Conservation (phyloP, 2,113 vertebrate genomes). For the Urocitellus parryii region DNA sequence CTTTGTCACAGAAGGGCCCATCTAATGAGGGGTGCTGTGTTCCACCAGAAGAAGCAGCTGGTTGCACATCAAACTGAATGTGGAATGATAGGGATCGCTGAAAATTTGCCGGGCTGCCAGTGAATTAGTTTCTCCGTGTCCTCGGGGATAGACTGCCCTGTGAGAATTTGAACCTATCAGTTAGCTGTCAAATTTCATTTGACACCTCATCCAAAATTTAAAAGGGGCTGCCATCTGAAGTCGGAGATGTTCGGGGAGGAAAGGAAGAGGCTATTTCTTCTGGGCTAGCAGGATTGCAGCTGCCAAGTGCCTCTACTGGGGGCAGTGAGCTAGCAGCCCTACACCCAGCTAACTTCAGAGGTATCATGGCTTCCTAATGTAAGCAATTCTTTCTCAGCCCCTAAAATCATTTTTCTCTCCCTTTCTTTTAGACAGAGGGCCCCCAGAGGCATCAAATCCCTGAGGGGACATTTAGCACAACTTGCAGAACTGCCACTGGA, state of each 20-base stretch:
- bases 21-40: conserved; percentile 53
- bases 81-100: conserved; percentile 63
- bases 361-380: neutral
- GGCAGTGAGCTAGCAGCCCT: neutral
- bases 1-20: conserved; percentile 41
- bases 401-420: conserved; percentile 9
- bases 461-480: conserved; percentile 76
- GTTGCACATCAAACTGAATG: conserved; percentile 75
- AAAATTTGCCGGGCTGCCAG: conserved; percentile 61
- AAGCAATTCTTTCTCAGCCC: conserved; percentile 53
- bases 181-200: conserved; percentile 83
- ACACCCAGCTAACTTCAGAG: conserved; percentile 7
- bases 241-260: conserved; percentile 24
- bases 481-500: conserved; percentile 25
- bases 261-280: conserved; percentile 64
- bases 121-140: conserved; percentile 73
- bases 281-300: neutral
- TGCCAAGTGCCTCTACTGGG: conserved; percentile 3
- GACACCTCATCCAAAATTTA: conserved; percentile 82
- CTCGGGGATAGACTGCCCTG: conserved; percentile 70
- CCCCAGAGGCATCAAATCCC: conserved; percentile 66
- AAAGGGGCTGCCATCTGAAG: conserved; percentile 75
- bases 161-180: conserved; percentile 81
- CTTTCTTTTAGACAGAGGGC: conserved; percentile 15
- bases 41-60: conserved; percentile 61